These are phyloP conservation scores for Nipponia nippon DNA, from an alignment of 2,113 vertebrate species.

Conservation along the genomic window DNA sequence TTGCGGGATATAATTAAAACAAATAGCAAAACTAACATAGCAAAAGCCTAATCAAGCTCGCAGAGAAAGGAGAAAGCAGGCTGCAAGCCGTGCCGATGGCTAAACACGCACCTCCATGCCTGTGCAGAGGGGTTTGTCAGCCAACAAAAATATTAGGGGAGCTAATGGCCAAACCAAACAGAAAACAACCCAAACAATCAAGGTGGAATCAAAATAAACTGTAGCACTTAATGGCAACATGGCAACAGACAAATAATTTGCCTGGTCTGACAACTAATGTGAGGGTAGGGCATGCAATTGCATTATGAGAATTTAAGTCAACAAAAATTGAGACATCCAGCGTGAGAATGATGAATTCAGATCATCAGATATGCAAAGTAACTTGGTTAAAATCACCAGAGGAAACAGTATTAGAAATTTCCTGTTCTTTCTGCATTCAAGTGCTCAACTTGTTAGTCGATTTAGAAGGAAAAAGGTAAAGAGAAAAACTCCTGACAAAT, in stretches of 20 bases:
- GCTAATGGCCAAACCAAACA: not conserved
- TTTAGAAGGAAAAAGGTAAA: not conserved
- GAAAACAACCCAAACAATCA: not conserved
- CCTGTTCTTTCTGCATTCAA: not conserved
- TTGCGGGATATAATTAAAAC: not conserved
- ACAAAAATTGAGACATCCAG: not conserved
- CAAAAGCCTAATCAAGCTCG: not conserved
- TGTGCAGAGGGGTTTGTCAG: not conserved
- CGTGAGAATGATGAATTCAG: fast-evolving
- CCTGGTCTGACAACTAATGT: not conserved
- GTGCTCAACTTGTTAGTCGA: not conserved
- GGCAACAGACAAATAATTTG: not conserved
- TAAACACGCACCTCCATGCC: fast-evolving
- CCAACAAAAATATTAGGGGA: not conserved
- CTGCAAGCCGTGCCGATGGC: fast-evolving
- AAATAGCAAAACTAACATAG: not conserved
- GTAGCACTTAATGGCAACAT: too few species aligned
- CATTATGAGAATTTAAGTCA: not conserved
- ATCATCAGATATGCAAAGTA: not conserved
- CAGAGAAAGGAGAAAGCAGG: not conserved
- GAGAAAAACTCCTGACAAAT: not conserved
- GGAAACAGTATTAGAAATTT: not conserved
- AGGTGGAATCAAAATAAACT: not conserved
- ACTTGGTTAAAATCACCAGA: not conserved
- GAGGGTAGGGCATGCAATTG: not conserved